Percentiles rank a stretch among this genome's conserved stretches.
phyloP scores from a whole-genome alignment of 2,113 vertebrate genomes.

The Hyperopisus bebe region DNA sequence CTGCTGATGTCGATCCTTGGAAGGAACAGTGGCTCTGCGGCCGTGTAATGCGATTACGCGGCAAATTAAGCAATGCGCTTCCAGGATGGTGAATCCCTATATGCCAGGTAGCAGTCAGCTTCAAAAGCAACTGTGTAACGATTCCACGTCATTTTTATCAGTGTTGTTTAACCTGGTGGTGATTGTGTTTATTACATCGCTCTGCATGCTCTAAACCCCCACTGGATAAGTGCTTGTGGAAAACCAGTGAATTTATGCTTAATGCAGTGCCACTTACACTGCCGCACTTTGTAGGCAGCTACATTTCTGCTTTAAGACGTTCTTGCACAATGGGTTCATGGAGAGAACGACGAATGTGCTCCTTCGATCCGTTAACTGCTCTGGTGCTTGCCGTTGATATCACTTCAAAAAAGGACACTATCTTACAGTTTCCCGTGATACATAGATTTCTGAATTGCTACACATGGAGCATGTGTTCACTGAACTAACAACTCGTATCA shows the following conservation, averaged over 20 bases:
- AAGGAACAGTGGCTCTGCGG: neutral
- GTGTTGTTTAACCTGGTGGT: neutral
- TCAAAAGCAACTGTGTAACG: neutral
- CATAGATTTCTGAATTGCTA: neutral
- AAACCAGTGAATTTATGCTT: neutral
- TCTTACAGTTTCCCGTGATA: neutral
- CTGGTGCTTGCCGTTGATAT: neutral
- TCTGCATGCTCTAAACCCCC: neutral
- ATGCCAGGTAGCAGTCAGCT: neutral
- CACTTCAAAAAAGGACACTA: neutral
- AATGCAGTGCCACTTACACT: neutral
- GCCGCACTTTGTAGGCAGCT: neutral
- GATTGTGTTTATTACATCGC: neutral
- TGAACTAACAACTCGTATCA: neutral
- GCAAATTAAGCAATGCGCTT: constrained; percentile 1
- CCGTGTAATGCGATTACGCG: constrained; percentile 19
- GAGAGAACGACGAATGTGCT: neutral
- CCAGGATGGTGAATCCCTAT: constrained; percentile 18
- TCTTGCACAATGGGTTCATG: neutral
- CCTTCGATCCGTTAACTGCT: neutral
- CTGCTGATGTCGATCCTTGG: neutral
- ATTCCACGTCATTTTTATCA: neutral
- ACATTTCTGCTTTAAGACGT: neutral
- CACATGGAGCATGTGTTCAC: neutral
- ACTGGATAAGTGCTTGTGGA: neutral